Evolutionary conservation across 2,888 invertebrate species (phyloP).

Genomic region (Deilephila elpenor): DNA sequence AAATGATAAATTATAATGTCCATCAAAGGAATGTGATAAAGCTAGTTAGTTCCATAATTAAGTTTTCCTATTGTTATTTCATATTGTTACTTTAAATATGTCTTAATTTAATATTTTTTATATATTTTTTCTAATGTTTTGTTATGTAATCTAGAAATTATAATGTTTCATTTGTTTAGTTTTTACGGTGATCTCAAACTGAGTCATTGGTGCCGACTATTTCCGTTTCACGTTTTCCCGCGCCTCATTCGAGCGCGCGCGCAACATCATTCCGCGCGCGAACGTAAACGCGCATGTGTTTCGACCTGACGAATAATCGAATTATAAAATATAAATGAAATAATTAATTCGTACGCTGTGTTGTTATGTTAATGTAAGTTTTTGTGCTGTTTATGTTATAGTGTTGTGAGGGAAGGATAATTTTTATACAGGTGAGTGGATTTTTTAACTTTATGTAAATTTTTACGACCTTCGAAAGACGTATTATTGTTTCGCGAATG

Average conservation of each 20-base stretch:
- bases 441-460: constrained; percentile 26
- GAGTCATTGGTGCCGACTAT: constrained; percentile 46
- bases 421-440: constrained; percentile 28
- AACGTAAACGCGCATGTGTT: constrained; percentile 62
- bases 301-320: constrained; percentile 59
- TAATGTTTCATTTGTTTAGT: constrained; percentile 25
- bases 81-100: too few relatives aligned
- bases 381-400: constrained; percentile 32
- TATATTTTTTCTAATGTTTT: neutral
- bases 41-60: neutral
- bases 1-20: neutral
- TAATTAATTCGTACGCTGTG: constrained; percentile 40
- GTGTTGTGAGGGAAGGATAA: constrained; percentile 29
- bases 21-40: neutral
- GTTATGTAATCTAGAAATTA: neutral
- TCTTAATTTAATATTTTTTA: neutral
- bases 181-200: constrained; percentile 26
- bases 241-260: constrained; percentile 62
- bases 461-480: constrained; percentile 29
- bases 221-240: constrained; percentile 69
- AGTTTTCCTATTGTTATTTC: too few relatives aligned
- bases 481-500: constrained; percentile 14
- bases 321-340: constrained; percentile 48
- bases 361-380: constrained; percentile 39
- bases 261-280: constrained; percentile 75